Percentiles rank a stretch among this genome's conserved stretches.
These are phyloP conservation scores for Rhinoptilus africanus DNA, from an alignment of 2,113 vertebrate genomes.

Conservation along the genomic window DNA sequence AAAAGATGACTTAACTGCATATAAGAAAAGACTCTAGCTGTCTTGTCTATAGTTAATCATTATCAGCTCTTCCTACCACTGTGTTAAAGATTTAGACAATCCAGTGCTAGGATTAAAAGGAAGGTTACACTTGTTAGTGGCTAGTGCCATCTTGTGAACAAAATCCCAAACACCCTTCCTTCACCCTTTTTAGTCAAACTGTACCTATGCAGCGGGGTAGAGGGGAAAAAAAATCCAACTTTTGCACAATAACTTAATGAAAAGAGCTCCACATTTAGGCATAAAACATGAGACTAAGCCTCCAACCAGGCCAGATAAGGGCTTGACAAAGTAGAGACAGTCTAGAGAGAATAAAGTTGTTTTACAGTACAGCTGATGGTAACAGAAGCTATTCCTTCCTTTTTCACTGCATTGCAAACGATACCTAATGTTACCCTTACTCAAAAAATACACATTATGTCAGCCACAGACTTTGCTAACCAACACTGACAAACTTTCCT, in stretches of 20 bases:
- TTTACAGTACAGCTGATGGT: neutral
- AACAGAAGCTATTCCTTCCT: neutral
- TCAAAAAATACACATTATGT: neutral
- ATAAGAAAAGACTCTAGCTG: neutral
- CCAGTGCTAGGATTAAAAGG: neutral
- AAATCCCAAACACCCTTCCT: neutral
- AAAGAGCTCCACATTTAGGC: neutral
- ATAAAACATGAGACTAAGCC: neutral
- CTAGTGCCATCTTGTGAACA: constrained; percentile 61
- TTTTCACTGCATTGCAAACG: neutral
- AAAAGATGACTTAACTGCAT: neutral
- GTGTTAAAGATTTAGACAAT: neutral
- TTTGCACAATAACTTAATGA: neutral
- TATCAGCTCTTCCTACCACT: neutral
- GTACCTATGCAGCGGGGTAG: too few species aligned
- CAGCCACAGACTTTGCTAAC: neutral
- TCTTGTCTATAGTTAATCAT: neutral
- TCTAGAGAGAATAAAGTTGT: neutral
- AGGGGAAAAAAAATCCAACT: neutral
- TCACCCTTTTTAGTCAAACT: neutral
- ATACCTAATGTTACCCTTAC: neutral
- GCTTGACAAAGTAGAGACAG: neutral
- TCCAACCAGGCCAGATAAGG: neutral
- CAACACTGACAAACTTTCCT: neutral
- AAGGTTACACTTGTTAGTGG: neutral